phyloP scores from a whole-genome alignment of 2,797 vertebrate species.

The Epinephelus malabaricus region DNA sequence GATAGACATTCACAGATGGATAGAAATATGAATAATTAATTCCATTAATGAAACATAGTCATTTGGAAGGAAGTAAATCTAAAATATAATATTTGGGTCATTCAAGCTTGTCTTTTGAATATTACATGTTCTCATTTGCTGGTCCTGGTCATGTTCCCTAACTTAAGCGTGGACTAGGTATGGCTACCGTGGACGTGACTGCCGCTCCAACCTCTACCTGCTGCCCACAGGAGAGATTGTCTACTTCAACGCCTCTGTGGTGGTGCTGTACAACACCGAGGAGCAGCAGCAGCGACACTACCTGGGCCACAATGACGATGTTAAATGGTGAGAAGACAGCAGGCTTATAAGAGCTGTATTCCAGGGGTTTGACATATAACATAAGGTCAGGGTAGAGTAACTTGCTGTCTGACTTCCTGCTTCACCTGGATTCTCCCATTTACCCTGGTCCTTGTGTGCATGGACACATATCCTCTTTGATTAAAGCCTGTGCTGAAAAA shows the following conservation, averaged over 20 bases:
- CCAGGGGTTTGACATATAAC: not conserved
- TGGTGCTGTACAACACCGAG: slow-evolving; percentile 92
- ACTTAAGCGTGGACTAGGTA: slow-evolving; percentile 82
- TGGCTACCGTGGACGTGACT: slow-evolving; percentile 93
- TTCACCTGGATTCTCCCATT: not conserved
- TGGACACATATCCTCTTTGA: not conserved
- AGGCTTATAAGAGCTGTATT: no score
- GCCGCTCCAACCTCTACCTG: slow-evolving; percentile 92
- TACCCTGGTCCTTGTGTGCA: not conserved
- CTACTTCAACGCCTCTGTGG: slow-evolving; percentile 94
- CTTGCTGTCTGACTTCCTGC: not conserved
- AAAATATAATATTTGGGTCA: not conserved
- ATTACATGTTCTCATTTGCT: no score
- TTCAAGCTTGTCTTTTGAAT: not conserved
- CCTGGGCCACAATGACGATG: slow-evolving; percentile 93
- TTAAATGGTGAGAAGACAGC: slow-evolving; percentile 89
- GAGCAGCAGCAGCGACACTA: slow-evolving; percentile 94
- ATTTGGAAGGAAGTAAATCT: no score
- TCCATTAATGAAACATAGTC: not conserved
- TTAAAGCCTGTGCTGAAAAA: not conserved
- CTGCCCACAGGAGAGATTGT: slow-evolving; percentile 94
- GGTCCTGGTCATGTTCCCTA: slow-evolving; percentile 62
- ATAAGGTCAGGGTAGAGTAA: not conserved
- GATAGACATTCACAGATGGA: not conserved
- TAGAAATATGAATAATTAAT: not conserved